These are phyloP conservation scores for Alcis repandata DNA, from an alignment of 2,888 invertebrate species.

Conservation along the genomic window DNA sequence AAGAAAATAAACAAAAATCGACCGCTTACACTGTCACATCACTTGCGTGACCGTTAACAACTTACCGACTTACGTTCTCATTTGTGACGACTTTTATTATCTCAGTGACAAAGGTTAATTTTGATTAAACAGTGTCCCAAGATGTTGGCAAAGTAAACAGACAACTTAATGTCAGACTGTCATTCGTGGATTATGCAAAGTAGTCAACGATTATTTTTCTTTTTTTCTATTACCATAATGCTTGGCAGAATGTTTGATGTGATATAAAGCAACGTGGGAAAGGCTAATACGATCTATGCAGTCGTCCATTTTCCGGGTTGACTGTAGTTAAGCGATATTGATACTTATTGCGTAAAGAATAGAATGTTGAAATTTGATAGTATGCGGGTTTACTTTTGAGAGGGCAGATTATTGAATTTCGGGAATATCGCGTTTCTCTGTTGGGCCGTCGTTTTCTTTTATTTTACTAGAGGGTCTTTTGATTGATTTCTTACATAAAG, in stretches of 20 bases:
- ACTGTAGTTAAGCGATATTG: conserved; percentile 33
- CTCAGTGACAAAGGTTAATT: conserved; percentile 33
- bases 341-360: conserved; percentile 34
- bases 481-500: conserved; percentile 21
- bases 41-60: conserved; percentile 65
- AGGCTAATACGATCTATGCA: conserved; percentile 61
- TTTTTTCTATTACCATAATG: conserved; percentile 79
- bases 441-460: conserved; percentile 31
- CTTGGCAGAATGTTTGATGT: conserved; percentile 72
- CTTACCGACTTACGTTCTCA: conserved; percentile 43
- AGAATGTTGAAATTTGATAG: conserved; percentile 18
- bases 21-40: conserved; percentile 62
- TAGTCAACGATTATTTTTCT: conserved; percentile 69
- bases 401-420: conserved; percentile 37
- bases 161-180: conserved; percentile 76
- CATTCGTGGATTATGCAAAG: conserved; percentile 81
- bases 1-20: conserved; percentile 58
- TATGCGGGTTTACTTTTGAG: conserved; percentile 32
- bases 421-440: conserved; percentile 40
- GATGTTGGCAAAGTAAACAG: conserved; percentile 60
- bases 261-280: conserved; percentile 78
- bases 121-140: conserved; percentile 25
- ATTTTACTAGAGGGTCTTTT: conserved; percentile 23
- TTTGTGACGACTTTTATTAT: conserved; percentile 43
- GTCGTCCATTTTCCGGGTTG: conserved; percentile 41